These are phyloP conservation scores for Beroe ovata DNA, from an alignment of 37 sponge, comb jelly and placozoan species.

Conservation along the genomic window DNA sequence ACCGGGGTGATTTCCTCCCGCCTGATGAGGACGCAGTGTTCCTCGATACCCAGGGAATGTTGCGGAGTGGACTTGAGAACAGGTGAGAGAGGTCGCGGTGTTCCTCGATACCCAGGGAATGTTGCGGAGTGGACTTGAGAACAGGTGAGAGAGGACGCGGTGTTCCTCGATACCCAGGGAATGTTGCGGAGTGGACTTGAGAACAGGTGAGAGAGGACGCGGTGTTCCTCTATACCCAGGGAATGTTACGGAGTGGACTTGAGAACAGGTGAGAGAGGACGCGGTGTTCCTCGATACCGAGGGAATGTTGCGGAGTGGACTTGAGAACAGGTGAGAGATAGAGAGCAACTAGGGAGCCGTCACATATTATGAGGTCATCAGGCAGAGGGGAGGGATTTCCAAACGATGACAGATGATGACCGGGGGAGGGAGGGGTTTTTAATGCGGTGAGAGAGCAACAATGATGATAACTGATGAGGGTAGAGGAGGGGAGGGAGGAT, in stretches of 20 bases:
- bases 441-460: too few species aligned
- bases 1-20: neutral
- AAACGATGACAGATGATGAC: too few species aligned
- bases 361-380: too few species aligned
- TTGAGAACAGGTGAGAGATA: constrained; percentile 35
- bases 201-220: constrained; percentile 21
- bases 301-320: constrained; percentile 13
- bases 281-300: constrained; percentile 32
- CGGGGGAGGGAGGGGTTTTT: too few species aligned
- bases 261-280: constrained; percentile 29
- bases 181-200: constrained; percentile 12
- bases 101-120: constrained; percentile 37
- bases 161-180: constrained; percentile 46
- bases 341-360: too few species aligned
- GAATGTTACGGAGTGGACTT: constrained; percentile 14
- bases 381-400: too few species aligned
- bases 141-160: too few species aligned
- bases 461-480: too few species aligned
- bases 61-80: constrained; percentile 23
- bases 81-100: constrained; percentile 27
- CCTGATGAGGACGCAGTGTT: constrained; percentile 44
- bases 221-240: constrained; percentile 32
- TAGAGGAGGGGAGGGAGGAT: too few species aligned
- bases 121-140: constrained; percentile 15
- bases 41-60: constrained; percentile 19